These are phyloP conservation scores for Phalacrocorax pelagicus DNA, from an alignment of 2,113 vertebrate species.

Conservation along the genomic window DNA sequence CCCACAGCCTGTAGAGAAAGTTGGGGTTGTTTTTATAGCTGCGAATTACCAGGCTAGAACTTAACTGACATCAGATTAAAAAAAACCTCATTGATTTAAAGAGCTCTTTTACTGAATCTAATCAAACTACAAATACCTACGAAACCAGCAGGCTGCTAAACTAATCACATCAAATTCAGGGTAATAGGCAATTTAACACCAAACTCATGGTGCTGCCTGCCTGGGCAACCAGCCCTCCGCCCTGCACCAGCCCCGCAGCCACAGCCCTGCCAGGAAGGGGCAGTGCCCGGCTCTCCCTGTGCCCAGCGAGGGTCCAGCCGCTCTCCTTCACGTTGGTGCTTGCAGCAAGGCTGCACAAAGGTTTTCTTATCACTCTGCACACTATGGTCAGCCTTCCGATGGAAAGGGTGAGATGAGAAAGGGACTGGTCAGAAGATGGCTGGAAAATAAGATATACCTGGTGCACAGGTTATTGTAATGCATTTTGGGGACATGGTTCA, in stretches of 20 bases:
- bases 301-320: rapidly evolving
- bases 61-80: not conserved
- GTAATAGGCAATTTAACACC: not conserved
- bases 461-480: not conserved
- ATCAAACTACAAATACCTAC: not conserved
- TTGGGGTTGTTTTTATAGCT: too few species aligned
- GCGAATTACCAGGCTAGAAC: not conserved
- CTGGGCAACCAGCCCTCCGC: too few species aligned
- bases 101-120: not conserved
- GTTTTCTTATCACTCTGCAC: rapidly evolving
- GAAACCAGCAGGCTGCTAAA: not conserved
- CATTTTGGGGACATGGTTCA: too few species aligned
- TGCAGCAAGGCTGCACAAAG: rapidly evolving
- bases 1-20: not conserved
- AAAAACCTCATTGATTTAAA: not conserved
- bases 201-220: rapidly evolving
- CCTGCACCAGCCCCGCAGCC: not conserved
- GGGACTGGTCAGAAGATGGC: too few species aligned
- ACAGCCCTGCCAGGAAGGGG: rapidly evolving
- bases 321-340: not conserved
- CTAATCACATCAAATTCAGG: not conserved
- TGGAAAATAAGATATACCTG: not conserved
- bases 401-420: not conserved
- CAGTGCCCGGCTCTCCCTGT: rapidly evolving
- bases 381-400: not conserved